Evolutionary conservation across 64 coral and sea anemone species (phyloP), one percentile per base, ranked within the genome.

Genomic region (Stichodactyla helianthus): DNA sequence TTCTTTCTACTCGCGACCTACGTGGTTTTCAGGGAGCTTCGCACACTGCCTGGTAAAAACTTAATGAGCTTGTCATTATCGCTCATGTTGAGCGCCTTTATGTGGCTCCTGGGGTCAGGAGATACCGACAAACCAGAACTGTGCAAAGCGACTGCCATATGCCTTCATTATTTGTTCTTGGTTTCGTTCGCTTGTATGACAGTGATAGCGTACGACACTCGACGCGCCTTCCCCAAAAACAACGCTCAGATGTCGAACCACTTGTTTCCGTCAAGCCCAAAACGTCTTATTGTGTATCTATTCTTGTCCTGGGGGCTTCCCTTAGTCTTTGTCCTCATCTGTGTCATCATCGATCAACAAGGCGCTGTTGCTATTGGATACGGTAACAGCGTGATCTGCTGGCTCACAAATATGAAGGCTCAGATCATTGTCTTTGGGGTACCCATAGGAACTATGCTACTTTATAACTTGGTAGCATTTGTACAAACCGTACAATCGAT

Each of bases 401-500:
- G 93, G 96, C 74, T 99, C 26, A 87, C 88, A 53, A 86, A 87
- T 23, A 71, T 85, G 44, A 88, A 90, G 52, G 90, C 84, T 23
- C 88, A 93, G 86, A 94, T 99, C 6, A 31, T 86, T 7, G 14
- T 88, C 22, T 93, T 99, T 11, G 90, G 83, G 1, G 83, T 87
- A 4, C 96, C 96, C 4, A 59, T 99, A 5, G 90, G 59, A 4
- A 59, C 64, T 18, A 51, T 91, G 0, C 60, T 99, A 14, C 10
- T 99, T 6, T 95, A 90, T 87, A 99, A 99, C 82, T 58, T 99
- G 12, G 77, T 82, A 11, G 87, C 90, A n/a, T 98, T 98, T 60
- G 74, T 89, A 5, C 91, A 90, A 57, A 96, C 94, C 59, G 86
- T 95, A 22, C 87, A 84, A 90, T 77, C 88, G 17, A 95, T 92